Evolutionary conservation across 2,113 vertebrate species (phyloP), one percentile per base, ranked within the genome.

Genomic region (Hoplias malabaricus): DNA sequence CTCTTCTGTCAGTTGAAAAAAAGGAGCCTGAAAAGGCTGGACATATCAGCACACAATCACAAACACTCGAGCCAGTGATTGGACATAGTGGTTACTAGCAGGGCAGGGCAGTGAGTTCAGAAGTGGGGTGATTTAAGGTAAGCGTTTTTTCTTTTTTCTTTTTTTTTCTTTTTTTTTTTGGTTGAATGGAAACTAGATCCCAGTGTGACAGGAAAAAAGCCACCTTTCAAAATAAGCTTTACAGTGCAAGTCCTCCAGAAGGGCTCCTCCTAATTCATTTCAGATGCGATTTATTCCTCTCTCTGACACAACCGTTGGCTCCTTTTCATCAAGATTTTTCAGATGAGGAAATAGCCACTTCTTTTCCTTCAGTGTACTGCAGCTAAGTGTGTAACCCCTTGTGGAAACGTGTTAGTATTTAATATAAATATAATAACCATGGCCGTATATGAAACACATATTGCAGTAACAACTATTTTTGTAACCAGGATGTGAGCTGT

Each of bases 51-150:
- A 40, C 31, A 16, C 6, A 63, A 53, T 78, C 56, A 31, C 6
- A 62, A 77, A 61, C 23, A 21, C 66, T 70, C 38, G 1, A 70
- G 66, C 12, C 14, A 50, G n/a, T 61, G 13, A 71, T 70, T 70
- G 59, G 42, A 62, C 40, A 16, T 34, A 59, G 57, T 67, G 69
- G 56, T 71, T 70, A 21, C 25, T 67, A 36, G 56, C 34, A 63
- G 67, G 10, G 50, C 16, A 53, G 56, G 33, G 76, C 69, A 62
- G 3, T 1, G 57, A 68, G 76, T 78, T 78, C 67, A 78, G 53
- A 70, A 50, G 21, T 12, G 21, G 12, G 56, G 31, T 59, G 48
- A 69, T 69, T 40, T 75, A 40, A 56, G 33, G 46, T 67, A 46
- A 29, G 65, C 12, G 1, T 6, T 68, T 36, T 5, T 40, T n/a